Evolutionary conservation across 2,113 vertebrate species (phyloP).

Genomic region (Hemibates koningsi): DNA sequence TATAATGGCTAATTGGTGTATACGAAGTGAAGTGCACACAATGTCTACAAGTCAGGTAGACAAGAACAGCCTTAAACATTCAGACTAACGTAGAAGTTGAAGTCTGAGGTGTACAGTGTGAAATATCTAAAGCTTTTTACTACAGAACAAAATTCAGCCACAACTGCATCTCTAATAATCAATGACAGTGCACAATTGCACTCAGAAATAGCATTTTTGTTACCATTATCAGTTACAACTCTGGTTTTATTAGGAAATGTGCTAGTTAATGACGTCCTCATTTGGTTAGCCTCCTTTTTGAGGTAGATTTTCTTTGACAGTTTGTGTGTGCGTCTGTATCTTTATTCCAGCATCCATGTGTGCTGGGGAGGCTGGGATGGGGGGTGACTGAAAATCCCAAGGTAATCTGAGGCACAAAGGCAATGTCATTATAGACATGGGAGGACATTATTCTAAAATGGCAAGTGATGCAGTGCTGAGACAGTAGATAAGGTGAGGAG

Average conservation of each 20-base stretch:
- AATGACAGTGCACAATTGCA: background rate
- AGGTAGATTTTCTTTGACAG: slow-evolving; percentile 38
- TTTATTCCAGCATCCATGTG: slow-evolving; percentile 41
- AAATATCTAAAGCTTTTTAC: background rate
- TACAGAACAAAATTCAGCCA: background rate
- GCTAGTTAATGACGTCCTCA: background rate
- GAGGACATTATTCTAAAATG: slow-evolving; percentile 75
- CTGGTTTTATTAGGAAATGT: background rate
- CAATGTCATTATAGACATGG: slow-evolving; percentile 76
- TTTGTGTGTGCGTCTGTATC: slow-evolving; percentile 2
- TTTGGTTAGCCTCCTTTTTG: slow-evolving; percentile 6
- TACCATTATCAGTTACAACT: background rate
- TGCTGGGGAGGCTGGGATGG: background rate
- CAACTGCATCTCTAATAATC: background rate
- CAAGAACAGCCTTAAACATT: background rate
- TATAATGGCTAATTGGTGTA: background rate
- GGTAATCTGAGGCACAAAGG: slow-evolving; percentile 73
- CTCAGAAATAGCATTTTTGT: background rate
- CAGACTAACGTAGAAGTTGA: background rate
- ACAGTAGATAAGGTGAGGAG: slow-evolving; percentile 73
- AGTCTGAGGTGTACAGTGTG: background rate
- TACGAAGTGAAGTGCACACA: background rate
- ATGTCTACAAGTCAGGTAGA: background rate
- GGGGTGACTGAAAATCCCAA: slow-evolving; percentile 57
- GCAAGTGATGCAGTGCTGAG: slow-evolving; percentile 70